These are phyloP conservation scores for Hassar affinis DNA, from an alignment of 2,113 vertebrate species.

Conservation along the genomic window DNA sequence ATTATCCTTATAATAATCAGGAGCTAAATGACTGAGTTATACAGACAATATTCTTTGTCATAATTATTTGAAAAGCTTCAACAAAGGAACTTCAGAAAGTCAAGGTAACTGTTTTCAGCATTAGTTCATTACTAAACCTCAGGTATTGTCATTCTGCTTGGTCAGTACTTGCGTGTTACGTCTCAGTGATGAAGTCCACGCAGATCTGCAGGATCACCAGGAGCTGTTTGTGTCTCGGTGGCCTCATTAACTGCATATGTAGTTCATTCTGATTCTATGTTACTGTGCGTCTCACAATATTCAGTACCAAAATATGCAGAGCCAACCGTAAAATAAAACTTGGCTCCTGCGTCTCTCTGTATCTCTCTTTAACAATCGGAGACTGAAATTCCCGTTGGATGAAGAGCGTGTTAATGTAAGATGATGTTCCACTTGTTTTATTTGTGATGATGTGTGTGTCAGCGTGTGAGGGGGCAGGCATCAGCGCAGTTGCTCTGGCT, in stretches of 20 bases:
- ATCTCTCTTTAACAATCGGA: neutral
- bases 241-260: conserved; percentile 42
- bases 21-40: neutral
- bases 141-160: neutral
- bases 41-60: neutral
- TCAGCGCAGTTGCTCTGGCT: conserved; percentile 32
- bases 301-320: conserved; percentile 7
- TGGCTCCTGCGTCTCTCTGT: neutral
- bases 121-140: conserved; percentile 20
- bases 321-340: conserved; percentile 11
- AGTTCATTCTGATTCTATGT: conserved; percentile 9
- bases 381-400: conserved; percentile 14
- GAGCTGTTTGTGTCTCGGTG: conserved; percentile 3
- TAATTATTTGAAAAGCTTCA: neutral
- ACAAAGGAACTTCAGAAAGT: conserved; percentile 1
- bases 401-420: conserved; percentile 18
- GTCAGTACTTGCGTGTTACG: neutral
- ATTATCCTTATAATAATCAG: too few species aligned
- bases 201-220: conserved; percentile 15
- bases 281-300: neutral
- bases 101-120: neutral
- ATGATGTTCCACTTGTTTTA: conserved; percentile 21
- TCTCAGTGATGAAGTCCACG: neutral
- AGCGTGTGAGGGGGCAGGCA: conserved; percentile 23
- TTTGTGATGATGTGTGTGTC: conserved; percentile 11